A percentile compares a stretch with the other conserved stretches of the same genome.
phyloP scores from a whole-genome alignment of 2,888 invertebrate species.

The Catonia carolina region DNA sequence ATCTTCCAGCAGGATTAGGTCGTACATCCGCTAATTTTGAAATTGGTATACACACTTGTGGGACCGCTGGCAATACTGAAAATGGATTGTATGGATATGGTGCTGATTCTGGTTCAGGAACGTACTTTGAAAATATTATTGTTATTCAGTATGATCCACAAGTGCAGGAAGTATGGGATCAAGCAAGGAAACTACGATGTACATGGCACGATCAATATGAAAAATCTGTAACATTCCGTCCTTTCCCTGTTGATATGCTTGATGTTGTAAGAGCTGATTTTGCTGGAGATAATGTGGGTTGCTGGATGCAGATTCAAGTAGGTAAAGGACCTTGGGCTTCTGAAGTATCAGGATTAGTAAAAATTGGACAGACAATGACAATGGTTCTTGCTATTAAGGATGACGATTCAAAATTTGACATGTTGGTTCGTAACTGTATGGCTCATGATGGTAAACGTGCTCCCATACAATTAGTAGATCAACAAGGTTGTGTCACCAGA shows the following conservation, averaged over 20 bases:
- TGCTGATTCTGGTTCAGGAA: slow-evolving; percentile 83
- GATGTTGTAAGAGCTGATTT: slow-evolving; percentile 93
- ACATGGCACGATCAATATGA: slow-evolving; percentile 96
- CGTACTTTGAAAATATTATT: slow-evolving; percentile 90
- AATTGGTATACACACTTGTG: slow-evolving; percentile 87
- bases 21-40: slow-evolving; percentile 88
- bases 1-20: slow-evolving; percentile 84
- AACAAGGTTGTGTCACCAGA: slow-evolving; percentile 84
- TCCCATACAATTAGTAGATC: slow-evolving; percentile 87
- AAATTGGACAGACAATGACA: slow-evolving; percentile 94
- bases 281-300: slow-evolving; percentile 90
- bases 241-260: slow-evolving; percentile 92
- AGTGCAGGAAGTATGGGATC: slow-evolving; percentile 92
- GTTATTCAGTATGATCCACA: slow-evolving; percentile 93
- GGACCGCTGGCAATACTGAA: slow-evolving; percentile 83
- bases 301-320: slow-evolving; percentile 97
- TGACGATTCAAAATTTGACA: slow-evolving; percentile 90
- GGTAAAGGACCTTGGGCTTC: slow-evolving; percentile 94
- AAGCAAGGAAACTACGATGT: slow-evolving; percentile 83
- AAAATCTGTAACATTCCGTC: slow-evolving; percentile 88
- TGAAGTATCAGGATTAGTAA: slow-evolving; percentile 87
- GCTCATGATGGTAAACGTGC: slow-evolving; percentile 92
- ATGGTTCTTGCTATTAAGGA: slow-evolving; percentile 94
- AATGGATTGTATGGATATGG: slow-evolving; percentile 73
- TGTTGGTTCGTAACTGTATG: slow-evolving; percentile 89